phyloP scores from a whole-genome alignment of 92 coral and sea anemone genomes.

The Micromussa lordhowensis region DNA sequence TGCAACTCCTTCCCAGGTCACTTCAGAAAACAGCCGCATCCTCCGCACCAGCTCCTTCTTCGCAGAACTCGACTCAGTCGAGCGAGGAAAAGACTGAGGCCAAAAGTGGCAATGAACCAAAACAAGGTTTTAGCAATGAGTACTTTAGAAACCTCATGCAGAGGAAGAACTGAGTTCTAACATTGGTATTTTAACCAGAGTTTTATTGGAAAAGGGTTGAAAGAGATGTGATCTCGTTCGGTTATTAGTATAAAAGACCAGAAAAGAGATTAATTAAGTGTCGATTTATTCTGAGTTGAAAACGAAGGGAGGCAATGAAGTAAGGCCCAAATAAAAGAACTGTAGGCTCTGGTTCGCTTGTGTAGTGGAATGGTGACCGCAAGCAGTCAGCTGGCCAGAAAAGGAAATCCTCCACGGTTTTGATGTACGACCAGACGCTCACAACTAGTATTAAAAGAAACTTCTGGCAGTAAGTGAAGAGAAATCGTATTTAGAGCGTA shows the following conservation, averaged over 20 bases:
- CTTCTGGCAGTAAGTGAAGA: neutral
- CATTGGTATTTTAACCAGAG: neutral
- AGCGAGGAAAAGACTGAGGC: conserved; percentile 33
- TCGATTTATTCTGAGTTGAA: neutral
- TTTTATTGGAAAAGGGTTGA: neutral
- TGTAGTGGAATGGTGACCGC: neutral
- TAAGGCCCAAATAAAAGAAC: neutral
- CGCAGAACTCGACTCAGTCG: conserved; percentile 42
- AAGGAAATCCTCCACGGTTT: neutral
- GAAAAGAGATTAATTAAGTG: too few relatives aligned
- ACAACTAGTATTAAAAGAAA: neutral
- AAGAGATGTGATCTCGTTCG: neutral
- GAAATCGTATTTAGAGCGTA: neutral
- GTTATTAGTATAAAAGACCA: neutral
- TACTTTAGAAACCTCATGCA: conserved; percentile 76
- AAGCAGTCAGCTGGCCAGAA: neutral
- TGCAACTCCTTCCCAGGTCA: conserved; percentile 93
- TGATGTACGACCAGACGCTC: neutral
- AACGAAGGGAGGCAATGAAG: neutral
- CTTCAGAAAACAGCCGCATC: conserved; percentile 74
- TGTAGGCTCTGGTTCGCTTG: neutral
- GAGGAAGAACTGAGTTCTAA: conserved; percentile 19
- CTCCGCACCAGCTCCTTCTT: conserved; percentile 51
- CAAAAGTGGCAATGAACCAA: conserved; percentile 40
- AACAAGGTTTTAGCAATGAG: conserved; percentile 82